Conservation (phyloP, 2,888 invertebrate genomes). For the Parthenolecanium corni region DNA sequence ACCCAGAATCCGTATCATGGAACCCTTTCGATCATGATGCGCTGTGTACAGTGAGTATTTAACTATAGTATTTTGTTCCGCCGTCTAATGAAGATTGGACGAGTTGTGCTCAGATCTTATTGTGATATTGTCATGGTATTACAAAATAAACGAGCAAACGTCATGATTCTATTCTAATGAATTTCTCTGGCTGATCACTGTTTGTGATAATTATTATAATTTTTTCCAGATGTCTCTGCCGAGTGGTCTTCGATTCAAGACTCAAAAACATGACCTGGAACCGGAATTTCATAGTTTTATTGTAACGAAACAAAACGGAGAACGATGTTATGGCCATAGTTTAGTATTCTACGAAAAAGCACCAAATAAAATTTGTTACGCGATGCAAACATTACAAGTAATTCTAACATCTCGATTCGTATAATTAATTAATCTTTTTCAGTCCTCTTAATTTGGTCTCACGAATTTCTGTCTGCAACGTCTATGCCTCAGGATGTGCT, state of each 20-base stretch:
- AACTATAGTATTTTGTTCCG: too few relatives aligned
- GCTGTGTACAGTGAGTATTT: conserved; percentile 80
- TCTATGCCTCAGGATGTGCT: too few relatives aligned
- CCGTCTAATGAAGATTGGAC: too few relatives aligned
- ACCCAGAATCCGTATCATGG: conserved; percentile 79
- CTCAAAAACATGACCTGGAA: conserved; percentile 76
- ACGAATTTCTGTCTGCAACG: too few relatives aligned
- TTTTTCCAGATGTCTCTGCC: conserved; percentile 77
- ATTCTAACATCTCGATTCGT: too few relatives aligned
- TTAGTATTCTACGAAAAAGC: conserved; percentile 95
- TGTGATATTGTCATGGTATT: too few relatives aligned
- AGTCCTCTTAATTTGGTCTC: too few relatives aligned
- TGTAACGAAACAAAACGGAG: conserved; percentile 93
- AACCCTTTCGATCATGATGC: conserved; percentile 91
- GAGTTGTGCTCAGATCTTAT: too few relatives aligned
- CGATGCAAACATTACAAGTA: conserved; percentile 72
- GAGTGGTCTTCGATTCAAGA: conserved; percentile 84
- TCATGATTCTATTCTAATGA: too few relatives aligned
- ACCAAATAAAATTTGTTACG: conserved; percentile 83
- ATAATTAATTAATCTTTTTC: neutral
- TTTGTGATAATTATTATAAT: neutral
- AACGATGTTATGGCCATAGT: conserved; percentile 85
- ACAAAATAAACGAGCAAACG: too few relatives aligned
- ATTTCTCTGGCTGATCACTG: too few relatives aligned
- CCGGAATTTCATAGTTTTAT: conserved; percentile 93